Evolutionary conservation across 2,113 vertebrate species (phyloP), one percentile per base, ranked within the genome.

Genomic region (Nyctibius bracteatus): DNA sequence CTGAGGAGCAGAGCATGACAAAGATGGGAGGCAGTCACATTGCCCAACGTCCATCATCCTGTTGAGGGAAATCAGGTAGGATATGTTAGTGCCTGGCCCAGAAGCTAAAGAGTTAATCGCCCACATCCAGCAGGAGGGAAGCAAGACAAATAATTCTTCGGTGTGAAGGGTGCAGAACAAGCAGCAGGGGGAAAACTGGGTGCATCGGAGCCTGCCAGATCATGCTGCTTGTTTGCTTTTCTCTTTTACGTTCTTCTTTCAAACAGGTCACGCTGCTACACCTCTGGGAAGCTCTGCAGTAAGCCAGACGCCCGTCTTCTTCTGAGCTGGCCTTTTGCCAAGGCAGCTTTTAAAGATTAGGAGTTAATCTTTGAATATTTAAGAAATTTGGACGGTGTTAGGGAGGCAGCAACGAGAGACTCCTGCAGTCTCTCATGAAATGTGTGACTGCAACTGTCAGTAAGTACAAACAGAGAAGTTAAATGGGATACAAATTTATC

Each of bases 281-380:
- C 82, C 86, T 94, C 92, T 93, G 86, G 58, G 51, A 90, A 90
- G 71, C 49, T 82, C 58, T 93, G 79, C 62, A 65, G 74, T 84
- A 83, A 92, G 74, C 49, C 94, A 96, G 92, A 75, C 52, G 75
- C 31, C 8, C 31, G 3, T 68, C 63, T 61, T 73, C 31, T 13
- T 81, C 77, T 44, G 16, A 80, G 74, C 62, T 95, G 79, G 79
- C 66, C 44, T 77, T 85, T 72, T 47, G 52, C 75, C 66, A 77
- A 83, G 79, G 67, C 88, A 94, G 18, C 86, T 91, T 94, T 86
- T 88, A 92, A 88, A 93, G 74, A 80, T 93, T 83, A 90, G 51
- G 41, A 94, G 30, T n/a, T 88, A 66, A 83, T 62, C 43, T 62
- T 92, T 5, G 81, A 81, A 37, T 70, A 71, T 78, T 66, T 78